Conservation (phyloP, 2,888 invertebrate genomes). For the Argynnis bischoffii region DNA sequence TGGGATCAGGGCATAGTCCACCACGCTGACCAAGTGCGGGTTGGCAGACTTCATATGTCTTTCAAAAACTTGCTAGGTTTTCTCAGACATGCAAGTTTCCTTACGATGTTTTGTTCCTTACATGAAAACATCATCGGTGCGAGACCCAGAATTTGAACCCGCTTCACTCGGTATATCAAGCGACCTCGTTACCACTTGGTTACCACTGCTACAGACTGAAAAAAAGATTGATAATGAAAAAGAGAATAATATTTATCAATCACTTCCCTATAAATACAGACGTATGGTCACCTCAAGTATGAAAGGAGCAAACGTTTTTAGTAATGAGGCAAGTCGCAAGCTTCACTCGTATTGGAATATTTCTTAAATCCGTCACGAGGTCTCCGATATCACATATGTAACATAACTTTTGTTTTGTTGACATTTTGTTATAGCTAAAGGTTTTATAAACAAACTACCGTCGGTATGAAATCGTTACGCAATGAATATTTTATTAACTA, state of each 20-base stretch:
- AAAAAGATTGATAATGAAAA: neutral
- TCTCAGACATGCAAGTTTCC: no score
- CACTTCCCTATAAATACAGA: neutral
- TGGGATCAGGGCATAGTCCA: no score
- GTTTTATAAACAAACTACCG: neutral
- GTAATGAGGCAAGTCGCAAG: slow-evolving; percentile 50
- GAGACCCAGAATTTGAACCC: no score
- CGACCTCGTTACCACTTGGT: no score
- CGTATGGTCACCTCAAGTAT: slow-evolving; percentile 9
- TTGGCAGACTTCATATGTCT: no score
- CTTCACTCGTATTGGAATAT: slow-evolving; percentile 26
- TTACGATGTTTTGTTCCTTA: no score
- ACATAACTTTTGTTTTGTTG: slow-evolving; percentile 24
- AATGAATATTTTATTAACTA: neutral
- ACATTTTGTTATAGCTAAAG: slow-evolving; percentile 17
- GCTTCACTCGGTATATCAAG: no score
- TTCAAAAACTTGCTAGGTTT: no score
- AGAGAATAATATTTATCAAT: neutral
- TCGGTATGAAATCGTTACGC: no score
- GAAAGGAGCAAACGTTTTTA: slow-evolving; percentile 31
- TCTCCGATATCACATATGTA: slow-evolving; percentile 42
- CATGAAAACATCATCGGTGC: no score
- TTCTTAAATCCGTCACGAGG: slow-evolving; percentile 56
- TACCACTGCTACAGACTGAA: no score
- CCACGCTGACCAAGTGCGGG: no score